Evolutionary conservation across 1,140 invertebrate genomes (phyloP).

Genomic region (Mamestra configurata): DNA sequence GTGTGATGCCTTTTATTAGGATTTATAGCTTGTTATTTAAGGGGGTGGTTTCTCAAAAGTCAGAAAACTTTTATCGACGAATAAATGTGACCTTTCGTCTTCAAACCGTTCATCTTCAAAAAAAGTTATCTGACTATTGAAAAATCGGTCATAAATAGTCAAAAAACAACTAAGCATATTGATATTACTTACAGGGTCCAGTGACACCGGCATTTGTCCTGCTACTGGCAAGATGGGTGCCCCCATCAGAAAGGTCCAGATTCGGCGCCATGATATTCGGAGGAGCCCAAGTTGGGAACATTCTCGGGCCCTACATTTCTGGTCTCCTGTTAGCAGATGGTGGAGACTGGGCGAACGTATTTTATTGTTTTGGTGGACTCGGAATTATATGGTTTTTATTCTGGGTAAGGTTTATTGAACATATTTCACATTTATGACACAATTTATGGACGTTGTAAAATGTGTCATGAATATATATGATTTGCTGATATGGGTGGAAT

Average conservation of each 20-base stretch:
- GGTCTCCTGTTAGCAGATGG: constrained; percentile 90
- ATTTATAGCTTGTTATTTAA: too few relatives aligned
- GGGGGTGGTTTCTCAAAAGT: too few relatives aligned
- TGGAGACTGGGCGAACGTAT: constrained; percentile 92
- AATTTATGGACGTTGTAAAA: constrained; percentile 2
- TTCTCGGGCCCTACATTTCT: constrained; percentile 92
- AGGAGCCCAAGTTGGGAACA: constrained; percentile 91
- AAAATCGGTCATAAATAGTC: too few relatives aligned
- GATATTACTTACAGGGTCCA: constrained; percentile 83
- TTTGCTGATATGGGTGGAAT: constrained; percentile 7
- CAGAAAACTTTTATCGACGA: too few relatives aligned
- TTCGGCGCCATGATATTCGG: constrained; percentile 92
- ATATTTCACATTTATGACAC: neutral
- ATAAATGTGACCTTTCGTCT: too few relatives aligned
- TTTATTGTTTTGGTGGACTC: constrained; percentile 94
- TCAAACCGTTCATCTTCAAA: too few relatives aligned
- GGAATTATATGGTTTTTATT: constrained; percentile 92
- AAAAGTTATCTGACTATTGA: too few relatives aligned
- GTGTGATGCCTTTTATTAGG: too few relatives aligned
- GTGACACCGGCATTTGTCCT: constrained; percentile 93
- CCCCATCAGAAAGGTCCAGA: constrained; percentile 91
- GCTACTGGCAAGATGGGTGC: constrained; percentile 92
- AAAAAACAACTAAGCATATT: too few relatives aligned
- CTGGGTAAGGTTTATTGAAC: constrained; percentile 87
- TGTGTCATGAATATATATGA: constrained; percentile 1